phyloP scores from a whole-genome alignment of 2,888 invertebrate species.

The Hirtodrosophila histrioides region DNA sequence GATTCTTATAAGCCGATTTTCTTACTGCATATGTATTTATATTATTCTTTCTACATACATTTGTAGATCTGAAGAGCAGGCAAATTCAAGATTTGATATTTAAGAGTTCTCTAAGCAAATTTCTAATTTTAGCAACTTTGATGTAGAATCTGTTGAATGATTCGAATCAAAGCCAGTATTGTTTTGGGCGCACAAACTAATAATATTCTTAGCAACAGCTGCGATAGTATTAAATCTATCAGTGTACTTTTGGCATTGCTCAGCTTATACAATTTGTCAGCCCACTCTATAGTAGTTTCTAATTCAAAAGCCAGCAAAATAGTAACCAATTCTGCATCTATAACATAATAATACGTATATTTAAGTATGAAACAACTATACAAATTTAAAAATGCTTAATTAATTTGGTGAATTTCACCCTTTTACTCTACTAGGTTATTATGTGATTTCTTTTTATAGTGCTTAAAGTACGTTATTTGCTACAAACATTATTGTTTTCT shows the following conservation, averaged over 20 bases:
- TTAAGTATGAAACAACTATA: constrained; percentile 10
- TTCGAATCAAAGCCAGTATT: constrained; percentile 7
- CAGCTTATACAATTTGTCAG: constrained; percentile 10
- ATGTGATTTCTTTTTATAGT: constrained; percentile 74
- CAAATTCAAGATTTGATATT: constrained; percentile 18
- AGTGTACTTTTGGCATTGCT: constrained; percentile 1
- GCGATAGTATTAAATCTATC: constrained; percentile 16
- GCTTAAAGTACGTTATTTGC: constrained; percentile 69
- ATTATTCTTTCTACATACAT: constrained; percentile 26
- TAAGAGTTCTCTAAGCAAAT: constrained; percentile 38
- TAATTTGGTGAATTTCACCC: constrained; percentile 40
- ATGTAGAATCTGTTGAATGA: constrained; percentile 15
- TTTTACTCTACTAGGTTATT: constrained; percentile 70
- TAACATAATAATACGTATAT: constrained; percentile 6
- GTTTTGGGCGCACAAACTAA: constrained; percentile 31
- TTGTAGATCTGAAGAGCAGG: constrained; percentile 30
- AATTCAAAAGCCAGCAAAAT: constrained; percentile 3
- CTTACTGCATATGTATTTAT: constrained; percentile 35
- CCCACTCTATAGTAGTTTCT: constrained; percentile 1
- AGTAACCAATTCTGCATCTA: constrained; percentile 17
- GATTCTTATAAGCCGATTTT: constrained; percentile 76
- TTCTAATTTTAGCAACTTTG: constrained; percentile 38
- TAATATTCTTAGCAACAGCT: constrained; percentile 2
- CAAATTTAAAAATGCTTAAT: constrained; percentile 26
- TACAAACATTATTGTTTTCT: constrained; percentile 34